Conservation (phyloP, 1,140 invertebrate species). For the Drosophila setifemur region DNA sequence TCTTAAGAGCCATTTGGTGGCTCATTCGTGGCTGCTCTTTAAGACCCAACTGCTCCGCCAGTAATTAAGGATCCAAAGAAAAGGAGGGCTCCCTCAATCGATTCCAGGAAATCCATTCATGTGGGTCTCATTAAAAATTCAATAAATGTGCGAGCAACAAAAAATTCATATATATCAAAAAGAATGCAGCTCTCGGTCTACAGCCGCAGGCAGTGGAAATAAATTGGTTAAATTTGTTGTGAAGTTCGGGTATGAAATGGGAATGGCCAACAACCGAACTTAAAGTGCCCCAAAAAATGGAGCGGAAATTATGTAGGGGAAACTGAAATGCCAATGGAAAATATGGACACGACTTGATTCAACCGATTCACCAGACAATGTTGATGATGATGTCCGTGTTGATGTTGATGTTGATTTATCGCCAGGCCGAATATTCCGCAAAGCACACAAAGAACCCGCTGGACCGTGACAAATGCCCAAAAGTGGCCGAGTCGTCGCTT, state of each 20-base stretch:
- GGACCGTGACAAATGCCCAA: constrained; percentile 49
- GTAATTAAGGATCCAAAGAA: too few relatives aligned
- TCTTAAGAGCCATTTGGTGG: not conserved
- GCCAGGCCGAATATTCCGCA: constrained; percentile 6
- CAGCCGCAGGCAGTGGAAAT: constrained; percentile 11
- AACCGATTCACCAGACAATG: constrained; percentile 2
- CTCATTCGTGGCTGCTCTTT: too few relatives aligned
- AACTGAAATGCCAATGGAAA: constrained; percentile 17
- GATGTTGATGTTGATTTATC: constrained; percentile 58
- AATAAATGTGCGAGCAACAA: constrained; percentile 58
- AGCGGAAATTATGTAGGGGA: not conserved
- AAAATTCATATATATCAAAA: constrained; percentile 22
- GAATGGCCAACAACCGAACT: not conserved
- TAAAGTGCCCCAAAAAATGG: constrained; percentile 15
- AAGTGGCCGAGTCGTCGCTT: constrained; percentile 44
- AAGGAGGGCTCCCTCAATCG: too few relatives aligned
- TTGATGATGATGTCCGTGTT: constrained; percentile 1
- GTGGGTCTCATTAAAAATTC: constrained; percentile 38
- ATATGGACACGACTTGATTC: constrained; percentile 36
- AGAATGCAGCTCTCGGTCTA: constrained; percentile 6
- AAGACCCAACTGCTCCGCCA: too few relatives aligned
- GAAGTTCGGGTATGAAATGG: too few relatives aligned
- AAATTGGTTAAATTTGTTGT: too few relatives aligned
- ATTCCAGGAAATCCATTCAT: constrained; percentile 16
- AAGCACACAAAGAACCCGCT: constrained; percentile 49